Evolutionary conservation across 2,888 invertebrate species (phyloP).

Genomic region (Torymus aiolomorphi): DNA sequence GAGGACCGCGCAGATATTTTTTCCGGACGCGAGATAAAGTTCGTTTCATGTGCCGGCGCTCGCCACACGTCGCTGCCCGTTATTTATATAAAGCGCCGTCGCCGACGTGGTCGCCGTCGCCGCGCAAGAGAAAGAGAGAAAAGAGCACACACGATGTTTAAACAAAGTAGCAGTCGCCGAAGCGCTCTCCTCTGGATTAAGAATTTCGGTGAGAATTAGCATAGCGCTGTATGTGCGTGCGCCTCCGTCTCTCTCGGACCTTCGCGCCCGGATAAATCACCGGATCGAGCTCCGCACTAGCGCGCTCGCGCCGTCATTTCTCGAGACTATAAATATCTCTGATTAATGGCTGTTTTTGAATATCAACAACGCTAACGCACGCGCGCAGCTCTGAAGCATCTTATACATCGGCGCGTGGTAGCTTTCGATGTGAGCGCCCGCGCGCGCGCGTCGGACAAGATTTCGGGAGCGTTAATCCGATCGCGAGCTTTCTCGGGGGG

Average conservation of each 20-base stretch:
- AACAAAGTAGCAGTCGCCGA: conserved; percentile 27
- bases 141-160: conserved; percentile 24
- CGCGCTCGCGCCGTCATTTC: conserved; percentile 46
- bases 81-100: conserved; percentile 51
- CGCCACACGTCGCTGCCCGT: conserved; percentile 47
- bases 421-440: conserved; percentile 21
- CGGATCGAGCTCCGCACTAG: conserved; percentile 32
- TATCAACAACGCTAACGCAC: conserved; percentile 45
- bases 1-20: conserved; percentile 46
- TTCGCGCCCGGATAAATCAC: conserved; percentile 54
- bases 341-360: conserved; percentile 57
- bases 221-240: not conserved
- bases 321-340: conserved; percentile 55
- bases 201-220: conserved; percentile 44
- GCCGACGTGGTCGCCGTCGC: conserved; percentile 6
- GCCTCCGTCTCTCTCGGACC: conserved; percentile 31
- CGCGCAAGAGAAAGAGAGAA: no score
- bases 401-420: conserved; percentile 4
- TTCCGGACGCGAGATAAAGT: conserved; percentile 50
- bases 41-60: conserved; percentile 59
- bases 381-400: conserved; percentile 1
- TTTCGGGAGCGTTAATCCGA: not conserved
- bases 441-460: not conserved
- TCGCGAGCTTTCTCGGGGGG: not conserved
- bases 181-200: conserved; percentile 24